Evolutionary conservation across 2,113 vertebrate genomes (phyloP).

Genomic region (Bos indicus): DNA sequence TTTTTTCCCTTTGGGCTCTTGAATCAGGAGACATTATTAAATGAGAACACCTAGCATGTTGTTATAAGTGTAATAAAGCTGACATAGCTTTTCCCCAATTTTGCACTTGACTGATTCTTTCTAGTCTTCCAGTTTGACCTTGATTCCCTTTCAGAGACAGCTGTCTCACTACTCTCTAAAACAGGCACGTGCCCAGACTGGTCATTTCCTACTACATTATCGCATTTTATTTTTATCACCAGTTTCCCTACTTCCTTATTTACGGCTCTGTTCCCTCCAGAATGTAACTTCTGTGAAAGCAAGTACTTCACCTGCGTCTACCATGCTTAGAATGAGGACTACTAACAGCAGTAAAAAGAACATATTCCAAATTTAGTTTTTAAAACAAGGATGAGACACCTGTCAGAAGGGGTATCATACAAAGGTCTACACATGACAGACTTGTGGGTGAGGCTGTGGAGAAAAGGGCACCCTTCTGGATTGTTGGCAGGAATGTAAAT

Average conservation of each 20-base stretch:
- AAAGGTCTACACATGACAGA: background rate
- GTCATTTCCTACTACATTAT: fast-evolving
- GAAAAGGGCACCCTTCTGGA: background rate
- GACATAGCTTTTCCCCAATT: fast-evolving
- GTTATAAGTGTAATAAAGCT: background rate
- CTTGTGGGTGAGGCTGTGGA: background rate
- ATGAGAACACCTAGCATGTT: background rate
- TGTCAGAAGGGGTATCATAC: background rate
- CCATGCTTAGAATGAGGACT: background rate
- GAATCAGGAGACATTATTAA: background rate
- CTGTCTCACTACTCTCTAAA: background rate
- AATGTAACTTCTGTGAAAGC: background rate
- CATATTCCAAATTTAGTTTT: background rate
- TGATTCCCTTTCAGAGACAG: background rate
- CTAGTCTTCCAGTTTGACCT: fast-evolving
- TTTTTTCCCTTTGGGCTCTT: background rate
- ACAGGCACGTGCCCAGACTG: fast-evolving
- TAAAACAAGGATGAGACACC: background rate
- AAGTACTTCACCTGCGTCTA: background rate
- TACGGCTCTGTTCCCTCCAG: background rate
- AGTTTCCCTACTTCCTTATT: background rate
- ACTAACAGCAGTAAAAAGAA: background rate
- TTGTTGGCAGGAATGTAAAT: background rate
- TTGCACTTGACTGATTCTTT: background rate
- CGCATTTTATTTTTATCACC: background rate